Base-by-base conservation (phyloP, 2,113 vertebrate genomes). In the Toxotes chatareus region DNA sequence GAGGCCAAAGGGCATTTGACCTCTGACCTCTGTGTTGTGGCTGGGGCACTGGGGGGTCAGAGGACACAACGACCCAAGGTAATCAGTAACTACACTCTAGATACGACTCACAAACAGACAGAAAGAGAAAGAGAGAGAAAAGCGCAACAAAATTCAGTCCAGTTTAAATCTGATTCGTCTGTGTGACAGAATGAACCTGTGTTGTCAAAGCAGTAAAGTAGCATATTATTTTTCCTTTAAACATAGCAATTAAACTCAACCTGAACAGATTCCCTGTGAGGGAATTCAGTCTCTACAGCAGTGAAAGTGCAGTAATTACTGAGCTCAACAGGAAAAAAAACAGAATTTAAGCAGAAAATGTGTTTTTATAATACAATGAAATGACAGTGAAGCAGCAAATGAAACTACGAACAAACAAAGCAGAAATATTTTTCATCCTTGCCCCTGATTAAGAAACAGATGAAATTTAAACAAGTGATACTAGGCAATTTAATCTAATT, bases 61-160 rank as follows among this genome's bases (percentile, higher is more conserved):
- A 80, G 87, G 83, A 88, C 72, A 83, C 88, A 90, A 79, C 78
- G 80, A 64, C 44, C 65, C 56, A 1, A 49, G 91, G 56, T 94
- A 94, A 93, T 94, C 80, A 93, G 89, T 94, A 93, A 94, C 93
- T 80, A 85, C 34, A 51, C 40, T 62, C 53, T 63, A 36, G 72
- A 79, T 82, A 76, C 63, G 10, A 75, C 65, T 65, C 51, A 64
- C 63, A 79, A 71, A 76, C n/a, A 65, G 76, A 84, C 36, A 59
- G 55, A 63, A 55, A 62, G 17, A 9, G 19, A 38, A 34, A 62
- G 17, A 9, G 19, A 38, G 27, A 10, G 10, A 86, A 53, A 72
- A 53, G 10, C 47, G n/a, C 4, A 53, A 51, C n/a, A 32, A 44
- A 38, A n/a, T 57, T 27, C 14, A 27, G 51, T 7, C 2, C 5